Evolutionary conservation across 2,113 vertebrate genomes (phyloP).

Genomic region (Melanerpes aurifrons): DNA sequence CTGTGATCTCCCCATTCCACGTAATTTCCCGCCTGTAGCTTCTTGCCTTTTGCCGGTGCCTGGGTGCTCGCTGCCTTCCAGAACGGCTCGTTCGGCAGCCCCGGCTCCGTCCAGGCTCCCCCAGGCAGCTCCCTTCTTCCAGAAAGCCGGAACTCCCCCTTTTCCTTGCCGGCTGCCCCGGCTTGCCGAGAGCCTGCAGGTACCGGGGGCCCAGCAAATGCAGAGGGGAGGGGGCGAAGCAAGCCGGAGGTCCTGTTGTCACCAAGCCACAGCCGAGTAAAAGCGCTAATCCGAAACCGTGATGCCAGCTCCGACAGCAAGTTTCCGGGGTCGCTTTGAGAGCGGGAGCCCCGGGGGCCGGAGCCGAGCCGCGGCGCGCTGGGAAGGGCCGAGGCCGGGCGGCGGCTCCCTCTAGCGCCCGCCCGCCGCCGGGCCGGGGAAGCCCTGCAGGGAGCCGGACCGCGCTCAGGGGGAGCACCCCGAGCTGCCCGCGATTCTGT

Average conservation of each 20-base stretch:
- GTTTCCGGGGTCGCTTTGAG: rapidly evolving
- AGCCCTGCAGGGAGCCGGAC: rapidly evolving
- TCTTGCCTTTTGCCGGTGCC: background rate
- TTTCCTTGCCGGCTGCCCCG: background rate
- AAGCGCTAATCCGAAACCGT: background rate
- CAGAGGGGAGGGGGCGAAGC: background rate
- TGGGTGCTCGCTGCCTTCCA: background rate
- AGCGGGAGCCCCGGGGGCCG: background rate
- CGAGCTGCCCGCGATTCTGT: background rate
- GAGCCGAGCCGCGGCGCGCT: background rate
- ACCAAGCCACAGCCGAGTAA: background rate
- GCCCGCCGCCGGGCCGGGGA: background rate
- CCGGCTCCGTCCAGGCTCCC: background rate
- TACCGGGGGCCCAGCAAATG: background rate
- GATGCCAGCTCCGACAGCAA: background rate
- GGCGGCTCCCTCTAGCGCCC: conserved; percentile 73
- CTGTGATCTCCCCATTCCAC: background rate
- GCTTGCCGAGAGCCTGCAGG: background rate
- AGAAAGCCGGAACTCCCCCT: background rate
- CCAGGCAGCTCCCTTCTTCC: too few relatives aligned
- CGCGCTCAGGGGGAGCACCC: background rate
- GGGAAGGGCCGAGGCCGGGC: background rate
- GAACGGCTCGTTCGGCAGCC: rapidly evolving
- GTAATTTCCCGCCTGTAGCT: background rate
- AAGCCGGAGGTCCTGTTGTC: background rate